phyloP scores from a whole-genome alignment of 2,113 vertebrate genomes.

The Ceyx melanurus region DNA sequence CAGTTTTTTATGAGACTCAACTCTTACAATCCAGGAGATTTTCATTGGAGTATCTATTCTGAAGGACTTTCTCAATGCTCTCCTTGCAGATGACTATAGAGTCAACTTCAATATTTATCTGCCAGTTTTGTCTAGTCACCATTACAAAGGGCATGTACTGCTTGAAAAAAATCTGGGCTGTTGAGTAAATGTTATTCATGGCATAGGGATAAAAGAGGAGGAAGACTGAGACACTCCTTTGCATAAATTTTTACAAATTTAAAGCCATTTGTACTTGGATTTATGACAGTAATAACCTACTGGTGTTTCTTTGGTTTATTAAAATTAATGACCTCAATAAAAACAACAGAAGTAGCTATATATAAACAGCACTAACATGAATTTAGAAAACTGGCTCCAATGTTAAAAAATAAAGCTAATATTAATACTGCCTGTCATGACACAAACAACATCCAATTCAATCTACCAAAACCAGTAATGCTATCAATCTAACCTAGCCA shows the following conservation, averaged over 20 bases:
- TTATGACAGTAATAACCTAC: background rate
- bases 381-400: background rate
- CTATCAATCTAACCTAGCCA: background rate
- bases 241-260: background rate
- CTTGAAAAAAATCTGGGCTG: background rate
- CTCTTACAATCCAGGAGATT: background rate
- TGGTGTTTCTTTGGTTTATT: background rate
- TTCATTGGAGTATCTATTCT: background rate
- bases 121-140: background rate
- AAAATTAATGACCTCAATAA: constrained; percentile 8
- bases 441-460: background rate
- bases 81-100: background rate
- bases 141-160: background rate
- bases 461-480: background rate
- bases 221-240: background rate
- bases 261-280: background rate
- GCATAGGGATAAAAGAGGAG: background rate
- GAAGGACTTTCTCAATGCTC: background rate
- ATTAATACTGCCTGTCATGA: background rate
- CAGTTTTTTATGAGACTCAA: background rate
- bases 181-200: background rate
- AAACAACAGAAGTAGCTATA: background rate
- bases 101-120: background rate
- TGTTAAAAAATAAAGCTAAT: background rate
- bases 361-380: background rate